Evolutionary conservation across 2,888 invertebrate species (phyloP), one percentile per base, ranked within the genome.

Genomic region (Spisula solida): DNA sequence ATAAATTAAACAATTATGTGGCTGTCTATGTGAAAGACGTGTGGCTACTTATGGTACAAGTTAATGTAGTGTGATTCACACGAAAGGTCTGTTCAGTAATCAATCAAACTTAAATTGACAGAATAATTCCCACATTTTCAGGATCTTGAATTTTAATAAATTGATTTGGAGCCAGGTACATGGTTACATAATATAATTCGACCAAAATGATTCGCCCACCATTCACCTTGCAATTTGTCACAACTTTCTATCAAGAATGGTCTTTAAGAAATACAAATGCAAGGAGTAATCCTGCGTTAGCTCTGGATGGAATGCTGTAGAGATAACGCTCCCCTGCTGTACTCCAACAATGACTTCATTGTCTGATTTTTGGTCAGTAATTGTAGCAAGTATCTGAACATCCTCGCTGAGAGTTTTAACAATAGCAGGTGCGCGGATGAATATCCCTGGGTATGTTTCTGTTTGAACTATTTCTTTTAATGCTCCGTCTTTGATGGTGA

Each of bases 261-360:
- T 92, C 81, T 93, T 81, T 70, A 96, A 88, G 85, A 96, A 95
- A 83, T 94, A 95, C 10, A 88, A 47, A 87, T 96, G 96, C 95
- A 95, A 95, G 34, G 95, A 91, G 10, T 90, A 86, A 56, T 96
- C 96, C 14, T 95, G 94, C 18, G 95, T 95, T 20, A 96, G 91
- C 91, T 96, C 96, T 1, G 96, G 96, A 82, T 96, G 96, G 88
- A 96, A 96, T 5, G 95, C 94, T n/a, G 95, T 95, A 10, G 94
- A 93, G 48, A 96, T 85, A 20, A 95, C 87, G 79, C 93, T 92
- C 1, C 92, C 94, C 87, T 96, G 95, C 85, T 92, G 91, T n/a
- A 93, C 94, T 12, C 94, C 95, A 31, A 96, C 95, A 31, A 94
- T 92, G 0, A 95, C 94, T 29, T 88, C 88, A 2, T 85, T 82